Evolutionary conservation across 2,797 vertebrate genomes (phyloP), one percentile per base, ranked within the genome.

Genomic region (Rhodeus uyekii): DNA sequence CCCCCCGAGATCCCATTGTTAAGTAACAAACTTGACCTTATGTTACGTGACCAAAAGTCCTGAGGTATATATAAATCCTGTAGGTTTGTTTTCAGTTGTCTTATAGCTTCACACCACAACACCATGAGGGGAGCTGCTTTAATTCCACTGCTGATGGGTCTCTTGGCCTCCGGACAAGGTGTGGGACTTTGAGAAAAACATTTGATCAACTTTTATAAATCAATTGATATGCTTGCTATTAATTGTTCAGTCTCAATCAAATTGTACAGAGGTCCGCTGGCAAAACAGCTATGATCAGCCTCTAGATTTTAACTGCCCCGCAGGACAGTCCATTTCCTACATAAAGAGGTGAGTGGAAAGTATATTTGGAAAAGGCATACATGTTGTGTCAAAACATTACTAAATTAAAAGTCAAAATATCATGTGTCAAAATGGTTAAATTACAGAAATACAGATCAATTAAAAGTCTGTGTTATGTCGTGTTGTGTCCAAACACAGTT

Each of bases 331-430:
- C 0, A 83, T 86, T 19, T 69, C 76, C 9, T 67, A 58, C 36
- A 80, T 83, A n/a, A 64, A 42, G 19, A 86, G 84, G 84, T 85
- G 46, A 83, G 55, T 64, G 27, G 7, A 19, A 50, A 12, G 18
- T 44, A 22, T 22, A 36, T 29, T 6, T 2, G 6, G 24, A 18
- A 32, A 19, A 67, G 22, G 65, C 8, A 42, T 24, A 42, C 12
- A 24, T 42, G n/a, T 12, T 24, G 63, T 48, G 48, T 24, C n/a
- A 24, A 65, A 39, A 67, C n/a, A 12, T 39, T n/a, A 24, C 5
- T 67, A 42, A 42, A 67, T n/a, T 67, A 14, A 67, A 67, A 14
- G 5, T 39, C 12, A 42, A 42, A n/a, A 39, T 4, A n/a, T 64
- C 9, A 19, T n/a, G 34, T 16, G 34, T 22, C 34, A 38, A 5